Conservation (phyloP, 2,888 invertebrate genomes). For the Andrena bucephala region DNA sequence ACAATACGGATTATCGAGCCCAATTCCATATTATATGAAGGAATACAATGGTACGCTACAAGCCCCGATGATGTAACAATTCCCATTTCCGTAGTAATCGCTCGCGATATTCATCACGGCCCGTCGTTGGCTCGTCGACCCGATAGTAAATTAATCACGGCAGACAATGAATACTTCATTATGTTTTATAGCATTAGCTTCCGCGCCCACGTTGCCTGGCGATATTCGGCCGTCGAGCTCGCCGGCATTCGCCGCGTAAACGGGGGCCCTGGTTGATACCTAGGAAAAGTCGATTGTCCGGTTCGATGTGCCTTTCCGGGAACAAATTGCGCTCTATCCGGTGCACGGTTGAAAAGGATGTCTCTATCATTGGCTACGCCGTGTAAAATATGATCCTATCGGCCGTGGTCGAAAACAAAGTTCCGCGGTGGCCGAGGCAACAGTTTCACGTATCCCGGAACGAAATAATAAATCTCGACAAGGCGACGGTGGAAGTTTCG, state of each 20-base stretch:
- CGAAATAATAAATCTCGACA: conserved; percentile 48
- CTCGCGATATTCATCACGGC: neutral
- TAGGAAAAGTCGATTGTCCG: neutral
- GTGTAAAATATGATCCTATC: conserved; percentile 57
- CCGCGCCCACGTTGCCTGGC: neutral
- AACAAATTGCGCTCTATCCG: neutral
- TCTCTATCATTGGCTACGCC: neutral
- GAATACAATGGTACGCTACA: neutral
- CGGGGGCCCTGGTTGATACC: neutral
- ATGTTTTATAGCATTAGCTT: conserved; percentile 31
- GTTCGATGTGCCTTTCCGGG: conserved; percentile 1
- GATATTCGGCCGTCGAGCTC: neutral
- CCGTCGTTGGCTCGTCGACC: neutral
- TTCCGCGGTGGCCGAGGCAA: neutral
- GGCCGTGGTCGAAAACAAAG: conserved; percentile 4
- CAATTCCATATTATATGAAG: neutral
- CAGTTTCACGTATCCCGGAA: conserved; percentile 9
- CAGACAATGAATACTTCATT: conserved; percentile 32
- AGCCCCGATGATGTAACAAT: neutral
- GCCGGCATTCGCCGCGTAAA: neutral
- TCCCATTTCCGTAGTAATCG: conserved; percentile 29
- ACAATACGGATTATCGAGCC: neutral
- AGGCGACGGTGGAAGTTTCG: neutral
- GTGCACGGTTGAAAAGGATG: neutral
- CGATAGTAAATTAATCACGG: conserved; percentile 35